These are phyloP conservation scores for Hepsetus odoe DNA, from an alignment of 2,113 vertebrate species.

Conservation along the genomic window DNA sequence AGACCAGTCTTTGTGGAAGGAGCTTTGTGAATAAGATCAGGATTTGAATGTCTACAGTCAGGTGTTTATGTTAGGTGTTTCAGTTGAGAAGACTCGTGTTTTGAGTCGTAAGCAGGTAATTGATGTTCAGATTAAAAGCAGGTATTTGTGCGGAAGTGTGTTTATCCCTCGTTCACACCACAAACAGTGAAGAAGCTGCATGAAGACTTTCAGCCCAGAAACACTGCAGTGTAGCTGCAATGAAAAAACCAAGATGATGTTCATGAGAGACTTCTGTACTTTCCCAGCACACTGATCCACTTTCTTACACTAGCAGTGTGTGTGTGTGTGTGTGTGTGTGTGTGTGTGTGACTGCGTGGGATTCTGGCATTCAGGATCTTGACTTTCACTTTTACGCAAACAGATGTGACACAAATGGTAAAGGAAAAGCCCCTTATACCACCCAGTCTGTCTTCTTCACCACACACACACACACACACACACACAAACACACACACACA, in stretches of 20 bases:
- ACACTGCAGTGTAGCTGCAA: not conserved
- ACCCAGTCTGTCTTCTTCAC: too few relatives aligned
- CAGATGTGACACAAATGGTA: not conserved
- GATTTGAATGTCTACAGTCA: not conserved
- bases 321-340: conserved; percentile 1
- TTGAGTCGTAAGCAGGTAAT: too few relatives aligned
- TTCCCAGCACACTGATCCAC: not conserved
- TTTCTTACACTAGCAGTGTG: not conserved
- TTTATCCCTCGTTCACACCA: too few relatives aligned
- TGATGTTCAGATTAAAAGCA: too few relatives aligned
- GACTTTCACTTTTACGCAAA: not conserved
- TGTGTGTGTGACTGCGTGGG: not conserved
- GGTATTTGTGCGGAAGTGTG: too few relatives aligned
- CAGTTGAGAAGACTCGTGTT: too few relatives aligned
- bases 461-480: conserved; percentile 24
- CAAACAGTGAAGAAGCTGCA: not conserved
- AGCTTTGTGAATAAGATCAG: too few relatives aligned
- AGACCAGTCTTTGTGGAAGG: too few relatives aligned
- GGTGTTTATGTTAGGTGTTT: too few relatives aligned
- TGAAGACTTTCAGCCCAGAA: not conserved
- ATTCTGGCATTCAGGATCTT: not conserved
- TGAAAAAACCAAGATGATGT: not conserved
- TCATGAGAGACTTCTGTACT: not conserved
- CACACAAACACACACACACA: too few relatives aligned
- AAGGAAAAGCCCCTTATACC: not conserved